Evolutionary conservation across 1,140 invertebrate genomes (phyloP), one percentile per base, ranked within the genome.

Genomic region (Triops cancriformis): DNA sequence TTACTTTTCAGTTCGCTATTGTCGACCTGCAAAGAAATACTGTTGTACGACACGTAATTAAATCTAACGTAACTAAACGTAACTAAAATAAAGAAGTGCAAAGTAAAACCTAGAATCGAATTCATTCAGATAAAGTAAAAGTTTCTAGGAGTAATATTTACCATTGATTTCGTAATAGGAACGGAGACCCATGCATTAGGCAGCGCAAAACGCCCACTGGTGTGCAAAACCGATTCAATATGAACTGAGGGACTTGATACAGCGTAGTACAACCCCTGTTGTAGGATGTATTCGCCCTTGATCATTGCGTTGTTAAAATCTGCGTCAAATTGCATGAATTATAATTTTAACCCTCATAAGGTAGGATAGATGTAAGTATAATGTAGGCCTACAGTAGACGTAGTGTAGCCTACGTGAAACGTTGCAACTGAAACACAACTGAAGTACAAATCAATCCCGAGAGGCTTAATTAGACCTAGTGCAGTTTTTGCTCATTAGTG

Each of bases 231-330:
- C 23, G 77, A 26, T 26, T 78, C 72, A 2, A 74, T 43, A 41
- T 42, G 27, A 11, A 73, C 28, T 11, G 74, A 23, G 37, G 72
- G 41, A 73, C 45, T 73, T n/a, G 77, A 78, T 42, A 74, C 77
- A 18, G 77, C 77, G 41, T 78, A 78, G 41, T 74, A 42, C 7
- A 78, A 9, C 9, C 77, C 77, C 6, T 73, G 72, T 27, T 73
- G 72, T 2, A 73, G 27, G 31, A 73, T 73, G 28, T 74, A 43
- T 11, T 45, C 74, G 26, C 26, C 42, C 11, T 31, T 78, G 7
- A 78, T 41, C 5, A 78, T 37, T 11, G 72, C 26, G 12, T 42
- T 41, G 18, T 78, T 43, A 26, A 43, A 78, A n/a, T 74, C 77
- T 78, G 51, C 14, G 14, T 23, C 51, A 23, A 64, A 64, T 6